These are phyloP conservation scores for Halcyon chelicuti DNA, from an alignment of 2,797 vertebrate species.

Conservation along the genomic window DNA sequence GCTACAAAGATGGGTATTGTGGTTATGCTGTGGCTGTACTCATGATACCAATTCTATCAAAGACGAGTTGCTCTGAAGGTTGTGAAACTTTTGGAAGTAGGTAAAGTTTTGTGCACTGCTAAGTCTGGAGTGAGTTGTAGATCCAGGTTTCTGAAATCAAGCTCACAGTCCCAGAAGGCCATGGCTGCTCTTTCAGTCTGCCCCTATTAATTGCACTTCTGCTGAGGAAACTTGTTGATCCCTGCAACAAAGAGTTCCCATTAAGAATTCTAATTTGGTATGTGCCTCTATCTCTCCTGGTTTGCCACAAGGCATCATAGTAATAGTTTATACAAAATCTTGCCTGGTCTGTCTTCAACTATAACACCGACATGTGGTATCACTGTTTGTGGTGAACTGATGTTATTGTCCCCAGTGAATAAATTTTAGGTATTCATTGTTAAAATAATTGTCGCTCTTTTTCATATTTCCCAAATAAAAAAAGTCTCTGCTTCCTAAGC, in stretches of 20 bases:
- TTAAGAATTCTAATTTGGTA: neutral
- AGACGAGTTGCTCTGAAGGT: neutral
- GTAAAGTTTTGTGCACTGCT: neutral
- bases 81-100: neutral
- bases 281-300: neutral
- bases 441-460: neutral
- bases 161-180: neutral
- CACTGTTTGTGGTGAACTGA: neutral
- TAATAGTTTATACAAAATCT: neutral
- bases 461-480: neutral
- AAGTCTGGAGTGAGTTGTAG: neutral
- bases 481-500: neutral
- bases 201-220: neutral
- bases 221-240: neutral
- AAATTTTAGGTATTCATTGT: neutral
- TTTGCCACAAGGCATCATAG: neutral
- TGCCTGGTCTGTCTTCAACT: neutral
- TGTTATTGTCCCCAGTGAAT: neutral
- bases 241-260: neutral
- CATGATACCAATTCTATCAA: neutral
- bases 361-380: rapidly evolving
- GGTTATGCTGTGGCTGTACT: neutral
- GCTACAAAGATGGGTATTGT: neutral
- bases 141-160: neutral
- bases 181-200: neutral